Base-by-base conservation (phyloP, 2,797 vertebrate genomes). In the Basileuterus tristriatus region DNA sequence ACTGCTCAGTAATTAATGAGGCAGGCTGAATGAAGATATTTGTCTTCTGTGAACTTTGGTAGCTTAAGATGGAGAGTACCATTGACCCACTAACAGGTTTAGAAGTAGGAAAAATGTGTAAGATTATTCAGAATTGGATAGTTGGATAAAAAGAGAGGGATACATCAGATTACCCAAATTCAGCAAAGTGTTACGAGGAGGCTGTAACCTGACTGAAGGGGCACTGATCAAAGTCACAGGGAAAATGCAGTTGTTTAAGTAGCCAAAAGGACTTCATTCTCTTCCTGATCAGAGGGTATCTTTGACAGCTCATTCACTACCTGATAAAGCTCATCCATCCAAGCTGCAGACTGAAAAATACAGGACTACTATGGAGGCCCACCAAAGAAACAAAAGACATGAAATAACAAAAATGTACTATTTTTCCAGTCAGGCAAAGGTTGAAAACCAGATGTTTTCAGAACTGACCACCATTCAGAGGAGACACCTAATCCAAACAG, bases 201-300 rank as follows among this genome's bases (percentile, higher is more conserved):
- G 62, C 43, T 92, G 65, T 46, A 81, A 83, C 37, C 49, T 89
- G 53, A 53, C n/a, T 30, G 55, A 89, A 83, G 12, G 26, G 26
- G 55, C 62, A 63, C 55, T 88, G 90, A 90, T 90, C 74, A 94
- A 92, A 96, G 88, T 50, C 65, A 58, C 24, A 8, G 65, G 41
- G 50, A 78, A 92, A 91, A 50, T 46, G 27, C 6, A 32, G n/a
- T 44, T 75, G 36, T 64, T 83, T 41, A 75, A 78, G 55, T 27
- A 79, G 11, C n/a, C 72, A 79, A 59, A 71, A 44, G 15, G 81
- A 64, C 26, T 67, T 85, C 1, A 12, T 60, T 87, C 47, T 36
- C 37, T 62, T 88, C 58, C 44, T 67, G 75, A 77, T 63, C 24
- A 87, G 13, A 53, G 23, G 8, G 9, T 59, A 63, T 53, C 91